A percentile compares a stretch with the other conserved stretches of the same genome.
These are phyloP conservation scores for Leptinotarsa defecta DNA, from an alignment of 1,140 invertebrate species.

Conservation along the genomic window DNA sequence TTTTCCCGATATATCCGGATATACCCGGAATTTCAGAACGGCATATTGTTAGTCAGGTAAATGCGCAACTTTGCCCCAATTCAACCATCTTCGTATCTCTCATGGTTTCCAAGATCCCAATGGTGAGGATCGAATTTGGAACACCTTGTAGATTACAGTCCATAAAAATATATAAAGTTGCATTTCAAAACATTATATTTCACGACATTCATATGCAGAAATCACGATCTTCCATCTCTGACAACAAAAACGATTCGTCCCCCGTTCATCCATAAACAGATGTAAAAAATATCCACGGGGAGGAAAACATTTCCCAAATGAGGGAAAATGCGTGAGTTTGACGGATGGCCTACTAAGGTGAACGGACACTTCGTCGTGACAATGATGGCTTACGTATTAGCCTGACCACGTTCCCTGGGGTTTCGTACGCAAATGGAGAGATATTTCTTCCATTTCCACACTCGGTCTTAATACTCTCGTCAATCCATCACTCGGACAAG, in stretches of 20 bases:
- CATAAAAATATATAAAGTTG: no score
- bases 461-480: slow-evolving; percentile 34
- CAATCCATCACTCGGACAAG: slow-evolving; percentile 38
- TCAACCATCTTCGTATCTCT: no score
- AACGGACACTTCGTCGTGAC: slow-evolving; percentile 25
- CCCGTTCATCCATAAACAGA: not conserved
- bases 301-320: slow-evolving; percentile 20
- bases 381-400: slow-evolving; percentile 31
- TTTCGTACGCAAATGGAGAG: slow-evolving; percentile 35
- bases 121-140: no score
- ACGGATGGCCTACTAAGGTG: slow-evolving; percentile 30
- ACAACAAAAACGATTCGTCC: not conserved
- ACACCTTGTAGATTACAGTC: no score
- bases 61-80: no score
- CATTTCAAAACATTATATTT: no score
- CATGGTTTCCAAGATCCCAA: no score
- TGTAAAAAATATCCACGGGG: slow-evolving; percentile 15
- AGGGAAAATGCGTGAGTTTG: slow-evolving; percentile 21
- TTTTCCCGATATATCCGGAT: no score
- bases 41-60: no score
- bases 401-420: slow-evolving; percentile 28
- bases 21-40: no score
- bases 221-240: not conserved
- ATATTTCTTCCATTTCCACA: slow-evolving; percentile 37
- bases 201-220: no score